Evolutionary conservation across 2,113 vertebrate genomes (phyloP), one percentile per base, ranked within the genome.

Genomic region (Patagioenas fasciata): DNA sequence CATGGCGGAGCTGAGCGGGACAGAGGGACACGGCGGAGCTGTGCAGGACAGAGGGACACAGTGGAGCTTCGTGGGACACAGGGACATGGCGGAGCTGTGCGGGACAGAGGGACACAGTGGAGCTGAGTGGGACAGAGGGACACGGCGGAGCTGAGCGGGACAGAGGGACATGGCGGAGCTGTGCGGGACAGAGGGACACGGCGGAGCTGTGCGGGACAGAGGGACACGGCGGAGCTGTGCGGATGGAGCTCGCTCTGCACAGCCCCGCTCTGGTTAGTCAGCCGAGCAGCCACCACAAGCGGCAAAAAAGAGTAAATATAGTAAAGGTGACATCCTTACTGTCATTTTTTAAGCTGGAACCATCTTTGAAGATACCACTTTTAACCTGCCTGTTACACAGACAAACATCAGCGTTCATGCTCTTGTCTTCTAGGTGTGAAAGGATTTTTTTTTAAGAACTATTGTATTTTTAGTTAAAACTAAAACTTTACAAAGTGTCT

Each of bases 211-310:
- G 40, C 5, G 40, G 40, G 40, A 40, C 42, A 16, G 42, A 15
- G 42, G 42, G 42, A 42, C 42, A 42, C 42, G 42, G 42, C 42
- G 15, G 42, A 42, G 42, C 42, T 6, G 15, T 7, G 42, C 15
- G 42, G 42, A 42, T 42, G 42, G 42, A 42, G 42, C 42, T 42
- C 42, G 7, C 14, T 15, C 23, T 29, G 58, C 38, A 50, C 31
- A 73, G 70, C 78, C 54, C 64, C 66, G 71, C 51, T 95, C 85
- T 78, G 85, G 84, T 77, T 73, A 92, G 75, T 92, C 66, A 84
- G 79, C 23, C 54, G 82, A 72, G 48, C 48, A 97, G 95, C 65
- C 60, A 31, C 77, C 54, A 92, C 78, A 67, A 80, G 80, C 32
- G 60, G 77, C 72, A 60, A 74, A 18, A 85, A 42, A 85, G 8